Evolutionary conservation across 2,888 invertebrate species (phyloP).

Genomic region (Villa cingulata): DNA sequence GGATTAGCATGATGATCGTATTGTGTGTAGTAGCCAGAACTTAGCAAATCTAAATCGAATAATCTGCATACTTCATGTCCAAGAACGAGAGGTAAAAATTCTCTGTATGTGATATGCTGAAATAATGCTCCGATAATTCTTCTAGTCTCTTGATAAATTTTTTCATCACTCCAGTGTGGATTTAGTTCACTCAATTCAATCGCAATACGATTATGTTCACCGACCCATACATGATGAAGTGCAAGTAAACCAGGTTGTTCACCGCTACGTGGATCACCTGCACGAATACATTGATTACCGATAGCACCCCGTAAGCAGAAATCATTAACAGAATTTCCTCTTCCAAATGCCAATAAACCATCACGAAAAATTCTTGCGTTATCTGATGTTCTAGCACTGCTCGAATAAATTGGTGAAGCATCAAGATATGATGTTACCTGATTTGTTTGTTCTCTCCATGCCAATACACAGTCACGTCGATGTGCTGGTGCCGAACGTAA

Average conservation of each 20-base stretch:
- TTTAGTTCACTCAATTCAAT: conserved; percentile 57
- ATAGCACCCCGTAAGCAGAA: conserved; percentile 58
- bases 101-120: conserved; percentile 72
- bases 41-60: conserved; percentile 56
- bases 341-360: conserved; percentile 53
- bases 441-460: conserved; percentile 74
- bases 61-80: conserved; percentile 60
- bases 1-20: conserved; percentile 60
- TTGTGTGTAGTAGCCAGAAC: conserved; percentile 54
- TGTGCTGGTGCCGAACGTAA: conserved; percentile 70
- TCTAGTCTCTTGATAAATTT: conserved; percentile 70
- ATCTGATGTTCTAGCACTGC: conserved; percentile 56
- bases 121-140: conserved; percentile 67
- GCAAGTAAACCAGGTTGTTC: conserved; percentile 56
- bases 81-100: conserved; percentile 67
- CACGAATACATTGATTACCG: conserved; percentile 59
- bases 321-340: conserved; percentile 53
- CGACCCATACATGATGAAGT: conserved; percentile 35
- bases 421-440: conserved; percentile 73
- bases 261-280: conserved; percentile 64
- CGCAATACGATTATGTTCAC: conserved; percentile 51
- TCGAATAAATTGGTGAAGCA: conserved; percentile 70
- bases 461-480: conserved; percentile 62
- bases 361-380: conserved; percentile 60
- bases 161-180: conserved; percentile 79